Conservation (phyloP, 2,113 vertebrate genomes). For the Melanerpes formicivorus region DNA sequence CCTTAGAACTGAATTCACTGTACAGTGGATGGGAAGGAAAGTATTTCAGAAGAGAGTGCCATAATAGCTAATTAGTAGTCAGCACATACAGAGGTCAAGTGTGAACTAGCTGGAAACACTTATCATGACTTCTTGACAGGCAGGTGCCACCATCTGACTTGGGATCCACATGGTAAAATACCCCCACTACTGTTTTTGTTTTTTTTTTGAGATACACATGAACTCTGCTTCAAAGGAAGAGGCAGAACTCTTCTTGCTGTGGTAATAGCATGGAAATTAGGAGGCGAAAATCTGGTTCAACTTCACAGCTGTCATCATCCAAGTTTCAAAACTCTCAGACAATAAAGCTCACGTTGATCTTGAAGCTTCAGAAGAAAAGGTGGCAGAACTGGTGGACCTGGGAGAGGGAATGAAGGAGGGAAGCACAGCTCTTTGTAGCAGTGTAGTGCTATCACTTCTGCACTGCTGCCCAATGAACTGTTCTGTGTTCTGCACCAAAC, state of each 20-base stretch:
- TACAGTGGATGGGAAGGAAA: not conserved
- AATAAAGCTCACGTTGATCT: not conserved
- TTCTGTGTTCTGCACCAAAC: not conserved
- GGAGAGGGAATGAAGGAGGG: not conserved
- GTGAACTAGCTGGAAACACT: not conserved
- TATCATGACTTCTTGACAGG: not conserved
- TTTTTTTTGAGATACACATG: not conserved
- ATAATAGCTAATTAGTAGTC: not conserved
- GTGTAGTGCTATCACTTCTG: not conserved
- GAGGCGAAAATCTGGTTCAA: not conserved
- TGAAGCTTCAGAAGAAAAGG: not conserved
- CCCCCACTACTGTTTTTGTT: not conserved
- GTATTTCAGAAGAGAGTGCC: not conserved
- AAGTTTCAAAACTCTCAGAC: not conserved
- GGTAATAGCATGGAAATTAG: not conserved
- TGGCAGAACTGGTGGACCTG: not conserved
- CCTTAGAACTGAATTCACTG: not conserved
- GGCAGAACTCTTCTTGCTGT: not conserved
- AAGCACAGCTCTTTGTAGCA: not conserved
- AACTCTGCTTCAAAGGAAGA: not conserved
- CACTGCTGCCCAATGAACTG: not conserved
- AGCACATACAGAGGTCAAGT: not conserved
- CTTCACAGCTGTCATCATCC: not conserved
- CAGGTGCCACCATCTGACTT: not conserved
- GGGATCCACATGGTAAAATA: not conserved